These are phyloP conservation scores for Micromesistius poutassou DNA, from an alignment of 2,797 vertebrate genomes.

Conservation along the genomic window DNA sequence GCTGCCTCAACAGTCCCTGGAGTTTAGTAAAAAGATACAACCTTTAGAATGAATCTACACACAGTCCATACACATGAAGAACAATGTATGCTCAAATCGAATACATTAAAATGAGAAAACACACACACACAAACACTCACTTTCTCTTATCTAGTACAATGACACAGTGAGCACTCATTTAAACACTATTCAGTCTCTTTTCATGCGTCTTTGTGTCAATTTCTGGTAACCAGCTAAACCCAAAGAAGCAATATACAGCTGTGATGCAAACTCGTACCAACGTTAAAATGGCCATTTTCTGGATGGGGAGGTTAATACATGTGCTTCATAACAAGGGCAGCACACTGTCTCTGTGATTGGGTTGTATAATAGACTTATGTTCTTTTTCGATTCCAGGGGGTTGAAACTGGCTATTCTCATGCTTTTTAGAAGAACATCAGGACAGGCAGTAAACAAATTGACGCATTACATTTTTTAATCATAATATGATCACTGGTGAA, in stretches of 20 bases:
- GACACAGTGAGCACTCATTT: neutral
- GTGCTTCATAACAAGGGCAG: neutral
- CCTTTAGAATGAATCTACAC: neutral
- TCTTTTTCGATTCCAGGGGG: too few relatives aligned
- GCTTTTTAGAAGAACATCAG: too few relatives aligned
- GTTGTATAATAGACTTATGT: too few relatives aligned
- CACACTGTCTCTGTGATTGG: too few relatives aligned
- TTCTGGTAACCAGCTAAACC: neutral
- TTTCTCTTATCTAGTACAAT: neutral
- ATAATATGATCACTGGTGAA: too few relatives aligned
- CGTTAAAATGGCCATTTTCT: neutral
- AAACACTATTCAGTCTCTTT: neutral
- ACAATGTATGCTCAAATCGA: neutral
- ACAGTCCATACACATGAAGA: neutral
- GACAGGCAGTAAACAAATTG: too few relatives aligned
- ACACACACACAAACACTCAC: neutral
- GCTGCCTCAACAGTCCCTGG: conserved; percentile 91
- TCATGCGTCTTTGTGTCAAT: neutral
- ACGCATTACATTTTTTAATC: too few relatives aligned
- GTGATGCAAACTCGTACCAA: too few relatives aligned
- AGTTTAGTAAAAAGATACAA: conserved; percentile 27
- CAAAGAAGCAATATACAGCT: neutral
- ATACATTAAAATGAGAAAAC: neutral
- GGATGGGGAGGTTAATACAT: neutral
- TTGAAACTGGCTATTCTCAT: too few relatives aligned